Conservation (phyloP, 2,888 invertebrate species). For the Scaptomyza parva region DNA sequence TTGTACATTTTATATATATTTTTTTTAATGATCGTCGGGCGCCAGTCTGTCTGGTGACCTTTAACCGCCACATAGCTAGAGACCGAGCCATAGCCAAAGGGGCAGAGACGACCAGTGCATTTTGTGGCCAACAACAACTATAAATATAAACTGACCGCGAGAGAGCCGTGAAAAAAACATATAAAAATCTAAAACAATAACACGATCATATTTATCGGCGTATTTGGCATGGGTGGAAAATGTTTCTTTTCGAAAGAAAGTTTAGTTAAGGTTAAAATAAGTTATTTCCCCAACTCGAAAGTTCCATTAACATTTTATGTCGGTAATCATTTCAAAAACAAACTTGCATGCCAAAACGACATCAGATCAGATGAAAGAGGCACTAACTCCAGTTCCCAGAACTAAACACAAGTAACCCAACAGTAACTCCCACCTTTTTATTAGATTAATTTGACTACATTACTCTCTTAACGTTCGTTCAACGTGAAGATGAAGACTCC, state of each 20-base stretch:
- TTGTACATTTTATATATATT: conserved; percentile 7
- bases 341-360: conserved; percentile 35
- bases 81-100: conserved; percentile 1
- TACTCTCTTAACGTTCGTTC: too few species aligned
- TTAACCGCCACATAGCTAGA: conserved; percentile 55
- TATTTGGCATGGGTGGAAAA: too few species aligned
- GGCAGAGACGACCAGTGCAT: conserved; percentile 23
- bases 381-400: conserved; percentile 49
- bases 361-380: conserved; percentile 26
- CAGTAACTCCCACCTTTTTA: conserved; percentile 73
- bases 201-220: neutral
- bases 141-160: conserved; percentile 10
- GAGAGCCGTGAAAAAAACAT: neutral
- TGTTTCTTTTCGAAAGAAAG: too few species aligned
- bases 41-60: conserved; percentile 77
- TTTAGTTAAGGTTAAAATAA: too few species aligned
- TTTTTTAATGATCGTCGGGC: conserved; percentile 71
- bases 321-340: conserved; percentile 51
- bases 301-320: conserved; percentile 59
- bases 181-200: neutral
- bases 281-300: conserved; percentile 17
- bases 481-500: conserved; percentile 63
- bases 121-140: neutral
- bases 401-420: conserved; percentile 26
- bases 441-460: conserved; percentile 76